Base-by-base conservation (phyloP, 2,113 vertebrate species). In the Pteruthius melanotis region DNA sequence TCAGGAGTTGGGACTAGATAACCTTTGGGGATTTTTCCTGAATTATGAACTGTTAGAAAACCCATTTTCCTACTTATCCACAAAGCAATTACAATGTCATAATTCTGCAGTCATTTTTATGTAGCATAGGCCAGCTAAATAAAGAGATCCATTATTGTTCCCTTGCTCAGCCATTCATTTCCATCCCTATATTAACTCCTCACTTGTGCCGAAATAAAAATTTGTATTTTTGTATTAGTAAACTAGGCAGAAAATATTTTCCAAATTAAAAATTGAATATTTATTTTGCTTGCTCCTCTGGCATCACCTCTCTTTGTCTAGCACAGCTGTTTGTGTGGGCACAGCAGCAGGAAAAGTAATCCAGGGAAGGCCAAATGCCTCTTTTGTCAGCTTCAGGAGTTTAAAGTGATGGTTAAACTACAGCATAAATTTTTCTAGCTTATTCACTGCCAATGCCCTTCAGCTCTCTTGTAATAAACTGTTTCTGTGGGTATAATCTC, bases 341-440 rank as follows among this genome's bases (percentile, higher is more conserved):
- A 81, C 54, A 87, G 72, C 68, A 93, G 86, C 39, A 87, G 69
- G 44, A 81, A 82, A 89, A 78, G 54, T 70, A 83, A 90, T 81
- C 68, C 84, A 37, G 52, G 52, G 47, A 95, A 95, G 52, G 83
- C 59, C 22, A 24, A 92, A 86, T 75, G 64, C 31, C 91, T 93
- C 80, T 75, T 95, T 75, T 88, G 78, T 92, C 93, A 95, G 60
- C 60, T 84, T 65, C 44, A 63, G 35, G 52, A 93, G 42, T 90
- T 92, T 59, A 89, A 94, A 93, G 76, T 64, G 76, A 93, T 92
- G 76, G 76, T 70, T 89, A 94, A 94, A 92, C 60, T 80, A 81
- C 0, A 3, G 69, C 76, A 96, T 94, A 96, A 93, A 83, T 93
- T 95, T 81, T 35, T 92, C 68, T n/a, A 52, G 90, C 60, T 87